phyloP scores from a whole-genome alignment of 2,888 invertebrate genomes.

The Microctonus aethiopoides region DNA sequence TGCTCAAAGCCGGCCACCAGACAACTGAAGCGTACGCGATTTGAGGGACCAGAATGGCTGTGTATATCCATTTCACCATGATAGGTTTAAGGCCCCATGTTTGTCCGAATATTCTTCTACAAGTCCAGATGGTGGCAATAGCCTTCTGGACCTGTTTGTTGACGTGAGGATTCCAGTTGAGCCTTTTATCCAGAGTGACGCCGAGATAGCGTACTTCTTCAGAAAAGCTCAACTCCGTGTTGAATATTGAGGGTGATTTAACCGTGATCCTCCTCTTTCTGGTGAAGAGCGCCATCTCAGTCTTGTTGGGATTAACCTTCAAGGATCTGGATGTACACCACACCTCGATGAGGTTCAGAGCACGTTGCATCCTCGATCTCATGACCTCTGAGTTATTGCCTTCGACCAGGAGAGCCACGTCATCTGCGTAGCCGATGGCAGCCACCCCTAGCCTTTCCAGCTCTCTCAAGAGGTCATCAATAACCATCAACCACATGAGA shows the following conservation, averaged over 20 bases:
- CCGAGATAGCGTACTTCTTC: too few relatives aligned
- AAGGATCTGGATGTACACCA: slow-evolving; percentile 25
- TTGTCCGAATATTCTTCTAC: slow-evolving; percentile 32
- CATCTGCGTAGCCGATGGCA: too few relatives aligned
- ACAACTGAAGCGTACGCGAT: slow-evolving; percentile 28
- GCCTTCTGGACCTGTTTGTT: slow-evolving; percentile 16
- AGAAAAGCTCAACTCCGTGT: too few relatives aligned
- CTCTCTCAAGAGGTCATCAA: too few relatives aligned
- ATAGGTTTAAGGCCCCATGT: slow-evolving; percentile 37
- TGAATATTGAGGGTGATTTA: too few relatives aligned
- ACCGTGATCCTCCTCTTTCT: slow-evolving; percentile 16
- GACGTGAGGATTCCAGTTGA: slow-evolving; percentile 20
- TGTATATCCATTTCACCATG: too few relatives aligned
- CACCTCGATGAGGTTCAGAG: slow-evolving; percentile 20
- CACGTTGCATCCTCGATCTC: slow-evolving; percentile 20
- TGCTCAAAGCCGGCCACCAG: slow-evolving; percentile 27
- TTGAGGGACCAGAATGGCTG: slow-evolving; percentile 24
- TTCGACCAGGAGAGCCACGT: too few relatives aligned
- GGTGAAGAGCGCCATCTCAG: slow-evolving; percentile 31
- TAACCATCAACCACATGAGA: too few relatives aligned
- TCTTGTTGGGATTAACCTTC: too few relatives aligned
- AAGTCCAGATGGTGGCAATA: slow-evolving; percentile 21
- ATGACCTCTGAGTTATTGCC: slow-evolving; percentile 14
- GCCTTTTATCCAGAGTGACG: slow-evolving; percentile 23
- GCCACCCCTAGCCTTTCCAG: too few relatives aligned